Conservation (phyloP, 1,140 invertebrate genomes). For the Rhopalosiphum maidis region DNA sequence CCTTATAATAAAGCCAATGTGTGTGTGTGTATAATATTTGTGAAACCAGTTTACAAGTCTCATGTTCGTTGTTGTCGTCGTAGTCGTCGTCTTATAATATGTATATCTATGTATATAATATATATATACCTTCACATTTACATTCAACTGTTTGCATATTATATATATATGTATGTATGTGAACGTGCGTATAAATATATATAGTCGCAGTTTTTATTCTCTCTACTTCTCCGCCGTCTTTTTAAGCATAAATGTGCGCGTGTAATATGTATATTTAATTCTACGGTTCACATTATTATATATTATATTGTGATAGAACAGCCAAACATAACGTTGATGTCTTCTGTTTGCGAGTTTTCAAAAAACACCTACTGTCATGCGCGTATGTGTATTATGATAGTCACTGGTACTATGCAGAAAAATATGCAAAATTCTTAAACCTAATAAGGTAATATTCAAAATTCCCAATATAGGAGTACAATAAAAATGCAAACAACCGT, state of each 20-base stretch:
- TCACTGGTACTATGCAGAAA: background rate
- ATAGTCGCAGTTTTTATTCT: conserved; percentile 1
- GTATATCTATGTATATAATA: background rate
- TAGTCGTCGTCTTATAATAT: background rate
- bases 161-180: background rate
- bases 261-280: background rate
- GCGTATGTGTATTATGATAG: background rate
- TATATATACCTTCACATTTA: conserved; percentile 1
- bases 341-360: background rate
- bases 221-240: background rate
- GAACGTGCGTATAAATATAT: background rate
- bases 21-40: conserved; percentile 20
- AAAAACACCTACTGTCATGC: background rate
- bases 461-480: background rate
- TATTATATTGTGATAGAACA: background rate
- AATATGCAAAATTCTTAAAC: background rate
- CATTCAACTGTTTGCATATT: conserved; percentile 42
- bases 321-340: background rate
- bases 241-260: background rate
- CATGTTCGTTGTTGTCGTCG: conserved; percentile 29
- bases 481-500: background rate
- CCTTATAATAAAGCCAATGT: conserved; percentile 44
- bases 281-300: background rate
- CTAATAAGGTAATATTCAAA: background rate
- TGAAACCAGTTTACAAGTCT: conserved; percentile 50